Conservation (phyloP, 2,113 vertebrate species). For the Oncorhynchus nerka region DNA sequence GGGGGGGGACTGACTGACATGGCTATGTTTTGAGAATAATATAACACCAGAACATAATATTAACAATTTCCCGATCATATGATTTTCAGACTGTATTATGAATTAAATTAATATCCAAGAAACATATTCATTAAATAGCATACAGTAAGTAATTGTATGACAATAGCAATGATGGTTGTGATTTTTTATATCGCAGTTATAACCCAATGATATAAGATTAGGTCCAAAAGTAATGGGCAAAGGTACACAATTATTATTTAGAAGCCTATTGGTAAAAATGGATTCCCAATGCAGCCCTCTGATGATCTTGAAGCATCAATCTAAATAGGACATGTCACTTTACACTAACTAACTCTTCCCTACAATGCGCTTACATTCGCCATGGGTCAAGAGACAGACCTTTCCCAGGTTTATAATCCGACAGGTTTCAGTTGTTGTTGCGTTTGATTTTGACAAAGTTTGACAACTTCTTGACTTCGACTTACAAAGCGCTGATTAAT, state of each 20-base stretch:
- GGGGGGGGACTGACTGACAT: too few relatives aligned
- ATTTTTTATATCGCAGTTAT: not conserved
- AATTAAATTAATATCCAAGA: not conserved
- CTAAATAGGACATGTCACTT: constrained; percentile 70
- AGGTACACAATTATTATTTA: too few relatives aligned
- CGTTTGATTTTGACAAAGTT: constrained; percentile 83
- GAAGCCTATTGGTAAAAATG: too few relatives aligned
- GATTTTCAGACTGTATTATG: not conserved
- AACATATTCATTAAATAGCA: not conserved
- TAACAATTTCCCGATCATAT: not conserved
- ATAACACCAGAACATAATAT: not conserved
- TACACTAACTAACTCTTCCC: constrained; percentile 51
- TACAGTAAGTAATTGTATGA: not conserved
- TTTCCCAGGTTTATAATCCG: constrained; percentile 63
- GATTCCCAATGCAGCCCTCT: constrained; percentile 7
- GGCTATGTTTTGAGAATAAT: not conserved
- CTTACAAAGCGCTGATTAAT: constrained; percentile 57
- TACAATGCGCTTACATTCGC: constrained; percentile 69
- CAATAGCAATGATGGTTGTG: not conserved
- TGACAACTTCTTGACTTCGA: constrained; percentile 87
- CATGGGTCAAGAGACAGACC: constrained; percentile 81
- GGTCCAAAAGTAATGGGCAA: too few relatives aligned
- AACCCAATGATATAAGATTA: not conserved
- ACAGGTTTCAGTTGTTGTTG: constrained; percentile 63
- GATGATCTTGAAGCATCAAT: constrained; percentile 38